A percentile compares a stretch with the other conserved stretches of the same genome.
These are phyloP conservation scores for Montipora efflorescens DNA, from an alignment of 64 coral and sea anemone genomes.

Conservation along the genomic window DNA sequence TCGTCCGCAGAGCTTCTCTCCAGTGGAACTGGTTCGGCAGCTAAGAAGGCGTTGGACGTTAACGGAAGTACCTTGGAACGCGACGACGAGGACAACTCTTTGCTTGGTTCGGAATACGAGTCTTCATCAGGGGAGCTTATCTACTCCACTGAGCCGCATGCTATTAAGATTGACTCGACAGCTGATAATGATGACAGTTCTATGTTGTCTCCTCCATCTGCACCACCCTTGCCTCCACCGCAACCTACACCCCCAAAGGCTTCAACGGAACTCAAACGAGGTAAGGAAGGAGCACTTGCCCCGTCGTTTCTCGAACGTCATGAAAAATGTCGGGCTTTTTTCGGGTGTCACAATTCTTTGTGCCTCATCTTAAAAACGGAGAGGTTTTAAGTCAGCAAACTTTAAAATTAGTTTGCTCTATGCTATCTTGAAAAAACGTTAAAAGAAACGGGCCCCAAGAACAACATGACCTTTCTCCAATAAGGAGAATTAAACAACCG, in stretches of 20 bases:
- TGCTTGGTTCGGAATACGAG: background rate
- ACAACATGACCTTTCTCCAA: too few relatives aligned
- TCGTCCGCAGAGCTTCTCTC: background rate
- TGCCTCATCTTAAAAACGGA: too few relatives aligned
- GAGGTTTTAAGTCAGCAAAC: too few relatives aligned
- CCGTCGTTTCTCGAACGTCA: background rate
- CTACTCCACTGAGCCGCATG: background rate
- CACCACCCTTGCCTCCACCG: background rate
- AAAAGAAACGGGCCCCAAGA: too few relatives aligned
- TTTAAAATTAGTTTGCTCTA: too few relatives aligned
- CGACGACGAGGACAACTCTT: background rate
- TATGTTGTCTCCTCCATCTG: background rate
- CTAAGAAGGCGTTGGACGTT: background rate
- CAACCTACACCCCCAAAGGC: background rate
- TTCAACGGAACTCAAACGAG: background rate
- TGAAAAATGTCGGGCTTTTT: too few relatives aligned
- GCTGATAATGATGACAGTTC: background rate
- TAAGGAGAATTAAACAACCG: too few relatives aligned
- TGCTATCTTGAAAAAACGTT: too few relatives aligned
- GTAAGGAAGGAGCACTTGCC: background rate
- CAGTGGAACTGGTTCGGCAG: background rate
- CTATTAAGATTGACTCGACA: background rate
- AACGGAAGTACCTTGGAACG: background rate
- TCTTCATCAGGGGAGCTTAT: background rate
- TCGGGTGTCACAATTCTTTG: too few relatives aligned